Percentiles rank a stretch among this genome's conserved stretches.
Conservation (phyloP, 2,113 vertebrate species). For the Antechinus stuartii region DNA sequence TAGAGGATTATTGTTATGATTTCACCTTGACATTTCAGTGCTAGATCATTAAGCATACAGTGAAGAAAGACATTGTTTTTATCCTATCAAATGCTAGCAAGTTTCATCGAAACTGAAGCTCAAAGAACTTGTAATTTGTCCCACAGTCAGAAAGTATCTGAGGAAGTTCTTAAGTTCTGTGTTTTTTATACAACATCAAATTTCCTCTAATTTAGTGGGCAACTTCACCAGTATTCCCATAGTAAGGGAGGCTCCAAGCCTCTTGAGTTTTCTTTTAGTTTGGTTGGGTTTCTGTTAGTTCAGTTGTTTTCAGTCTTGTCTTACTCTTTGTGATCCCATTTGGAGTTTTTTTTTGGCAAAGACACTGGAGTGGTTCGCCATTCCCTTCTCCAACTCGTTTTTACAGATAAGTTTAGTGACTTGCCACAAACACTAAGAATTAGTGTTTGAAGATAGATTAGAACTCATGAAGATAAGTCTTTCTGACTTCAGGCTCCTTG, state of each 20-base stretch:
- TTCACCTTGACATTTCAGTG: background rate
- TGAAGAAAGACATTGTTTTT: background rate
- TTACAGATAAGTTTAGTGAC: background rate
- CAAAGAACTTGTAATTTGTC: background rate
- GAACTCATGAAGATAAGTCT: background rate
- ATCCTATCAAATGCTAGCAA: background rate
- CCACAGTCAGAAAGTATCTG: background rate
- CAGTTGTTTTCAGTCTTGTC: background rate
- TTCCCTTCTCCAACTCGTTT: background rate
- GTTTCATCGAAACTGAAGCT: background rate
- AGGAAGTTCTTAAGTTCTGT: background rate
- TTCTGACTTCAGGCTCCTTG: background rate
- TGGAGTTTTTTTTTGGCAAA: background rate
- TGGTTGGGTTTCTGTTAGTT: background rate
- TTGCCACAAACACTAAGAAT: background rate
- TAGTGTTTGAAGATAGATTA: background rate
- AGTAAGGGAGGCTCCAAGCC: background rate
- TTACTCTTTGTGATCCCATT: background rate
- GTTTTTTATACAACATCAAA: background rate
- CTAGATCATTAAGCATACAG: background rate
- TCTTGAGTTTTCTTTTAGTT: background rate
- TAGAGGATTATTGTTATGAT: background rate
- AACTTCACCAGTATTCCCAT: background rate
- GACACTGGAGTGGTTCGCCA: background rate
- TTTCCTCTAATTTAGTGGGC: background rate